Base-by-base conservation (phyloP, 2,888 invertebrate species). In the Pogonocherus hispidulus region DNA sequence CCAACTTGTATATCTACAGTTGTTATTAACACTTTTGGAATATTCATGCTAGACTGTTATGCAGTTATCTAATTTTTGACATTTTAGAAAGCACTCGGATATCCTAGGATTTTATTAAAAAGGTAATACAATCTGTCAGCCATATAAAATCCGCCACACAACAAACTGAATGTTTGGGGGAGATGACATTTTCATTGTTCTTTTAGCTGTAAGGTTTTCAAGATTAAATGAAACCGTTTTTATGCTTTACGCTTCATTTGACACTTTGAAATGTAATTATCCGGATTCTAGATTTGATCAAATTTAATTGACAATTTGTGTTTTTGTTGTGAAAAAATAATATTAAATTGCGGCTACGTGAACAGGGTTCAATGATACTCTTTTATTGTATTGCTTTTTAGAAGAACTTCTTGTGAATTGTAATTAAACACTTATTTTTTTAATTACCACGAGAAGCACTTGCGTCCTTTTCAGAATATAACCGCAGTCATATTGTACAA, bases 211-310 rank as follows among this genome's bases (percentile, higher is more conserved):
- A 49, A 63, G 35, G 44, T 63, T 63, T 63, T 41, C 54, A 20
- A 54, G 52, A 66, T 60, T 52, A 63, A 69, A 60, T 72, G 63
- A 66, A 66, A 63, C 59, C 67, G 47, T 69, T 72, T 72, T 72
- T 67, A 69, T 60, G 66, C 66, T 70, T 65, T 66, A 72, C 57
- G 69, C 67, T 70, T 63, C 65, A 72, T 72, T 66, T 65, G 64
- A 65, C 55, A 63, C n/a, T 59, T 67, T 47, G 54, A 62, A 63
- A 54, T 60, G 57, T 59, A 70, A 70, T 72, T 65, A 63, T 67
- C 60, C 66, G 60, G 69, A 66, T 70, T 69, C 69, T 64, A 66
- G 63, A 65, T 69, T 72, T 67, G 52, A 65, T 51, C 56, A 63
- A 57, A 67, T 66, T 63, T 63, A 72, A 70, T 67, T 67, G 72